Evolutionary conservation across 2,797 vertebrate species (phyloP), one percentile per base, ranked within the genome.

Genomic region (Spinus olivaceus): DNA sequence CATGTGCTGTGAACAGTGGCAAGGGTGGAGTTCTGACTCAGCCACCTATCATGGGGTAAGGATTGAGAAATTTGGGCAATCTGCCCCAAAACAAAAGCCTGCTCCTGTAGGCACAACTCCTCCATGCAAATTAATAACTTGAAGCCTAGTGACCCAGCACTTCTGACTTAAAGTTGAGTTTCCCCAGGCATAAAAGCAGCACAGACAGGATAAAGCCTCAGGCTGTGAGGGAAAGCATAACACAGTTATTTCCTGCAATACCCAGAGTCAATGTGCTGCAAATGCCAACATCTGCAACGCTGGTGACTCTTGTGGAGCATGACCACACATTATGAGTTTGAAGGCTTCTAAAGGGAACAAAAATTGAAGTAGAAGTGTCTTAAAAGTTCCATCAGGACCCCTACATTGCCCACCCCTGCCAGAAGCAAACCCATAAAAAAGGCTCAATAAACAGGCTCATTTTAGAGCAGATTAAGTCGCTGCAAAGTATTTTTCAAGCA

Each of bases 11-110:
- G 69, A 73, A 4, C 1, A 60, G 57, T 1, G 30, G 65, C 27
- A 59, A 35, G 2, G 2, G 0, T 2, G 1, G 18, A 50, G 47
- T 17, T 28, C 6, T 33, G 28, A 37, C 24, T 18, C 4, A 3
- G 60, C 6, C 42, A 5, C 30, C 4, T 49, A 17, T 14, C 6
- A 3, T 4, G 16, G 14, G 24, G 18, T 47, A 37, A 69, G 30
- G 72, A 27, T 9, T 5, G 8, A 61, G 25, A 35, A 57, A 37
- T 22, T 17, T 12, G 41, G 39, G 21, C 22, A 24, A 27, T 6
- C 18, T 66, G 23, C 19, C 79, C 84, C 86, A 23, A 53, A 88
- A 13, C 1, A 3, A 46, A 56, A 54, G 20, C 46, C 42, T 30
- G 22, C 42, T 49, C 39, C 47, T 23, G 2, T 2, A 28, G 33